Percentiles rank a stretch among this genome's conserved stretches.
These are phyloP conservation scores for Marmota monax DNA, from an alignment of 2,113 vertebrate species.

Conservation along the genomic window DNA sequence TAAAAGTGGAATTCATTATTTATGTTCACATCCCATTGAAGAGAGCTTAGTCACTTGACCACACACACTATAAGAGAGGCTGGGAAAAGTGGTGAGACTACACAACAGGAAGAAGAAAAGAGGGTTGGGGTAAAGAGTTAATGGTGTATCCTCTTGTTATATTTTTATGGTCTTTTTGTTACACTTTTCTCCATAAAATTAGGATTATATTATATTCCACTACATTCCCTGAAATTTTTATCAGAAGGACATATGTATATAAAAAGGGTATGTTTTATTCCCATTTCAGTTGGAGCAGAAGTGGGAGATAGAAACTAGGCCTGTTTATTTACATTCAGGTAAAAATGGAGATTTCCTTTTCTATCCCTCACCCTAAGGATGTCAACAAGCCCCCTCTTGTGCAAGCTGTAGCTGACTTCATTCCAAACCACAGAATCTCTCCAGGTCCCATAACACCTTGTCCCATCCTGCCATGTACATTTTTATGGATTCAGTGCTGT, in stretches of 20 bases:
- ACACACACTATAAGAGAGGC: not conserved
- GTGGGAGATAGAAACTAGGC: not conserved
- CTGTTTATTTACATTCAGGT: not conserved
- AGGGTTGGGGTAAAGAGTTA: not conserved
- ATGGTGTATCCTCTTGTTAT: not conserved
- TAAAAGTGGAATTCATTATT: not conserved
- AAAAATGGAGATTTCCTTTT: not conserved
- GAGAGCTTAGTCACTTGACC: not conserved
- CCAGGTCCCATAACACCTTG: not conserved
- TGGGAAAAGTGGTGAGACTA: not conserved
- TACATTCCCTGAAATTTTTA: conserved; percentile 2
- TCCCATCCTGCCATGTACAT: not conserved
- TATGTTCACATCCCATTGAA: not conserved
- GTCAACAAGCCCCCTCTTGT: not conserved
- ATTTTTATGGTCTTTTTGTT: conserved; percentile 15
- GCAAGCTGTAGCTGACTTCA: not conserved
- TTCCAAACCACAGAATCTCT: not conserved
- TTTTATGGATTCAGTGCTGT: not conserved
- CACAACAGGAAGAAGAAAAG: not conserved
- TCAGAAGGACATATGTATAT: not conserved
- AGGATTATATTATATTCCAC: not conserved
- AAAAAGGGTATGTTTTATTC: not conserved
- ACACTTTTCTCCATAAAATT: not conserved
- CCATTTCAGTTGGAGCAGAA: not conserved
- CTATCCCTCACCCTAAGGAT: not conserved